A percentile compares a stretch with the other conserved stretches of the same genome.
Evolutionary conservation across 1,140 invertebrate species (phyloP).

Genomic region (Drosophila arawakana): DNA sequence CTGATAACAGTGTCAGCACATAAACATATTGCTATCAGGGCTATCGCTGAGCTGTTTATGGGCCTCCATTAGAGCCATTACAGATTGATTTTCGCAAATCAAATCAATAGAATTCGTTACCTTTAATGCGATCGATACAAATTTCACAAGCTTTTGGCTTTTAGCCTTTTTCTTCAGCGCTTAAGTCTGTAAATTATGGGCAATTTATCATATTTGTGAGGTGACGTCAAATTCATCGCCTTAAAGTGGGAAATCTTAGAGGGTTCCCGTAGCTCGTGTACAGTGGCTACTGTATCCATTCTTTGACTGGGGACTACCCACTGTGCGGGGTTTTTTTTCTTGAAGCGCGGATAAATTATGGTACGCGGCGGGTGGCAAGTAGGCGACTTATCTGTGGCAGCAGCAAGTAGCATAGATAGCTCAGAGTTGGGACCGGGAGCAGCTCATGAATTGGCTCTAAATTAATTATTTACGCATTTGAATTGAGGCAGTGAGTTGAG

Average conservation of each 20-base stretch:
- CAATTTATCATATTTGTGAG: conserved; percentile 13
- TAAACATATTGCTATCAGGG: conserved; percentile 50
- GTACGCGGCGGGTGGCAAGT: conserved; percentile 62
- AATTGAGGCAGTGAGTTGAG: conserved; percentile 75
- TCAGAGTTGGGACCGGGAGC: conserved; percentile 15
- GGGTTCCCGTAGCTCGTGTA: neutral
- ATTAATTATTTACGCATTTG: conserved; percentile 81
- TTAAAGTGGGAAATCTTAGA: neutral
- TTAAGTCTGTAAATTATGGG: conserved; percentile 1
- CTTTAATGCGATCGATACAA: neutral
- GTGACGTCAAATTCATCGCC: neutral
- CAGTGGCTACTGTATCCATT: conserved; percentile 7
- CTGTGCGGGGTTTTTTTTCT: conserved; percentile 12
- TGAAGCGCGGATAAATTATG: conserved; percentile 56
- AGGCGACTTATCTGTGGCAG: conserved; percentile 63
- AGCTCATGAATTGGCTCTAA: conserved; percentile 76
- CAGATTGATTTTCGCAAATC: conserved; percentile 61
- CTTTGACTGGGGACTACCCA: conserved; percentile 14
- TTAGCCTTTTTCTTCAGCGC: neutral
- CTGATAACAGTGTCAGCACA: conserved; percentile 44
- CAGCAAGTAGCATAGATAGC: conserved; percentile 38
- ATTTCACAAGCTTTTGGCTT: conserved; percentile 1
- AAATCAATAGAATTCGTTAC: conserved; percentile 12
- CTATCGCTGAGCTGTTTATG: conserved; percentile 36
- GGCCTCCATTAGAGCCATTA: conserved; percentile 56